These are phyloP conservation scores for Epicampocera succincta DNA, from an alignment of 2,888 invertebrate genomes.

Conservation along the genomic window DNA sequence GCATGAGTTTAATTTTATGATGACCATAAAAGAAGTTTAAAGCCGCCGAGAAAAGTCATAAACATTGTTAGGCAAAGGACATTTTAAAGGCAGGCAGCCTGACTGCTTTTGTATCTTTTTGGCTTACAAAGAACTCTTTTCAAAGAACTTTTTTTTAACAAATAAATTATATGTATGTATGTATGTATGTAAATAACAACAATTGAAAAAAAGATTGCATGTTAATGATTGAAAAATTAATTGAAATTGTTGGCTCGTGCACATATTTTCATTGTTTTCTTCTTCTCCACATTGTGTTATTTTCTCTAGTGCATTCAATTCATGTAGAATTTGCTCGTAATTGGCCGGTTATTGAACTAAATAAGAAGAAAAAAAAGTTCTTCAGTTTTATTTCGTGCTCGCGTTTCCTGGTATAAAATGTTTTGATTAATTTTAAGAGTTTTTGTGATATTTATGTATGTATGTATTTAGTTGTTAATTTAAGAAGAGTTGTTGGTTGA, in stretches of 20 bases:
- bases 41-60: background rate
- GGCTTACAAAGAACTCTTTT: slow-evolving; percentile 16
- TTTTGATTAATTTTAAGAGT: slow-evolving; percentile 30
- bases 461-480: slow-evolving; percentile 20
- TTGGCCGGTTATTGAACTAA: slow-evolving; percentile 70
- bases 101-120: slow-evolving; percentile 7
- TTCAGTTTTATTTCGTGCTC: slow-evolving; percentile 15
- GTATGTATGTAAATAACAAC: slow-evolving; percentile 32
- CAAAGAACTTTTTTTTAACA: slow-evolving; percentile 36
- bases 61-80: slow-evolving; percentile 52
- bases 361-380: slow-evolving; percentile 18
- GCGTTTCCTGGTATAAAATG: slow-evolving; percentile 56
- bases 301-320: background rate
- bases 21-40: slow-evolving; percentile 19
- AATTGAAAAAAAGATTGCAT: slow-evolving; percentile 56
- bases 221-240: slow-evolving; percentile 65
- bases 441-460: background rate
- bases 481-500: slow-evolving; percentile 19
- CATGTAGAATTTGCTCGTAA: slow-evolving; percentile 18
- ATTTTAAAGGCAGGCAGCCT: slow-evolving; percentile 31
- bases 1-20: background rate
- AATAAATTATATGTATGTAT: too few species aligned
- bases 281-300: slow-evolving; percentile 5
- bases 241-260: slow-evolving; percentile 70
- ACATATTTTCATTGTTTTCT: slow-evolving; percentile 37